phyloP scores from a whole-genome alignment of 2,797 vertebrate genomes.

The Poeciliopsis presidionis region DNA sequence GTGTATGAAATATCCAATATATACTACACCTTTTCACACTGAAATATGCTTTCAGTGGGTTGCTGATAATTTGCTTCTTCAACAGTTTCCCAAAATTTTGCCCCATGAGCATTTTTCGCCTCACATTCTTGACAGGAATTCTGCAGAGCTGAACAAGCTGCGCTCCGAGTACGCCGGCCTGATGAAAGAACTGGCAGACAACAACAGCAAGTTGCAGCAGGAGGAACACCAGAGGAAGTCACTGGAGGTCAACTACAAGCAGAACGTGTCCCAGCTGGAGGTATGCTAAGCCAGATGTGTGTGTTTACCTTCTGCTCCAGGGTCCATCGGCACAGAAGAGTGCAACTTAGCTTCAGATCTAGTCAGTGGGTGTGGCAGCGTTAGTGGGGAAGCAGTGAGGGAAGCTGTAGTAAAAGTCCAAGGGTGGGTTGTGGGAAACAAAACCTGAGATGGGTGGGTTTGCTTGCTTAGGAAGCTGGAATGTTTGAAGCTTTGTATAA shows the following conservation, averaged over 20 bases:
- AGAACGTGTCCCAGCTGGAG: slow-evolving; percentile 85
- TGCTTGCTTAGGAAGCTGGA: slow-evolving; percentile 64
- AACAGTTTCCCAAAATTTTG: slow-evolving; percentile 10
- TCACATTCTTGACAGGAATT: slow-evolving; percentile 83
- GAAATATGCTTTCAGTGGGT: not conserved
- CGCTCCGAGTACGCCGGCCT: slow-evolving; percentile 90
- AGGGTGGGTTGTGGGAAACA: slow-evolving; percentile 61
- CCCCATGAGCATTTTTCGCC: slow-evolving; percentile 11
- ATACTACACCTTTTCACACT: not conserved
- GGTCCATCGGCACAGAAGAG: slow-evolving; percentile 27
- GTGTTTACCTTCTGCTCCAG: slow-evolving; percentile 45
- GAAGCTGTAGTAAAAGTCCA: slow-evolving; percentile 50
- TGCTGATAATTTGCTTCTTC: slow-evolving; percentile 15
- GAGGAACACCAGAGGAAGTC: slow-evolving; percentile 96
- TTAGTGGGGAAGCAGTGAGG: slow-evolving; percentile 46
- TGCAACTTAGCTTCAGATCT: slow-evolving; percentile 23
- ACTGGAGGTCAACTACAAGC: slow-evolving; percentile 90
- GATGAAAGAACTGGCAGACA: slow-evolving; percentile 92
- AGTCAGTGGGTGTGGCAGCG: slow-evolving; percentile 40
- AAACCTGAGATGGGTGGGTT: slow-evolving; percentile 47
- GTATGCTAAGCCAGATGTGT: slow-evolving; percentile 72
- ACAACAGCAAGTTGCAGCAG: slow-evolving; percentile 91
- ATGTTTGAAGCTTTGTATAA: slow-evolving; percentile 68
- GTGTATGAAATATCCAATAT: not conserved
- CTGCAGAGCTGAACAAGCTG: slow-evolving; percentile 92